Evolutionary conservation across 2,888 invertebrate genomes (phyloP).

Genomic region (Polydesmus complanatus): DNA sequence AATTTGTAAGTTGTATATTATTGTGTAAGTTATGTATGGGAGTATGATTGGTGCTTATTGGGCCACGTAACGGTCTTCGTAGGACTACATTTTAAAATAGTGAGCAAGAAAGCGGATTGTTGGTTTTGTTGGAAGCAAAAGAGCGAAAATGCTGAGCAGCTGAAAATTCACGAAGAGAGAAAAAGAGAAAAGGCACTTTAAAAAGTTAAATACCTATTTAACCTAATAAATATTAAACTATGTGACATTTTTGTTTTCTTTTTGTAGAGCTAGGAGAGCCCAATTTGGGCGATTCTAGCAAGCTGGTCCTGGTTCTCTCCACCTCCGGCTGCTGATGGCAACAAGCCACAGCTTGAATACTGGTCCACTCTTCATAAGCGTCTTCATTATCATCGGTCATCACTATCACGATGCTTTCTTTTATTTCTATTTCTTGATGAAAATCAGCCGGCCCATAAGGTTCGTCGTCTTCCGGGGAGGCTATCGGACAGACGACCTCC

Average conservation of each 20-base stretch:
- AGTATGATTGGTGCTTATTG: no score
- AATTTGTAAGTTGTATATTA: no score
- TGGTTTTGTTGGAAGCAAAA: no score
- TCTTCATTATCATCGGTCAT: neutral
- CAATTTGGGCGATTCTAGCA: neutral
- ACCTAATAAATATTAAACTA: conserved; percentile 1
- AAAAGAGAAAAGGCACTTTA: neutral
- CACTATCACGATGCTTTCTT: no score
- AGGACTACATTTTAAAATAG: no score
- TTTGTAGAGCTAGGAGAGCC: neutral
- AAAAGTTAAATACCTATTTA: neutral
- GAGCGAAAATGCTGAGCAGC: no score
- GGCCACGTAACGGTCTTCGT: no score
- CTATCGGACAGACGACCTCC: neutral
- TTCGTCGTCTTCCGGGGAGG: neutral
- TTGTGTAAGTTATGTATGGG: no score
- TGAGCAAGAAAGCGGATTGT: no score
- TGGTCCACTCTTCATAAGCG: neutral
- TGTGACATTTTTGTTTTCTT: conserved; percentile 11
- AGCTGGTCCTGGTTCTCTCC: neutral
- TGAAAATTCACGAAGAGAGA: no score
- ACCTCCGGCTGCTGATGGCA: neutral
- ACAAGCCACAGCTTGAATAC: neutral
- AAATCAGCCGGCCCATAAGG: no score
- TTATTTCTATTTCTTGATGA: no score